Evolutionary conservation across 35 echinoderm and acorn worm species (phyloP).

Genomic region (Ophioderma brevispina): DNA sequence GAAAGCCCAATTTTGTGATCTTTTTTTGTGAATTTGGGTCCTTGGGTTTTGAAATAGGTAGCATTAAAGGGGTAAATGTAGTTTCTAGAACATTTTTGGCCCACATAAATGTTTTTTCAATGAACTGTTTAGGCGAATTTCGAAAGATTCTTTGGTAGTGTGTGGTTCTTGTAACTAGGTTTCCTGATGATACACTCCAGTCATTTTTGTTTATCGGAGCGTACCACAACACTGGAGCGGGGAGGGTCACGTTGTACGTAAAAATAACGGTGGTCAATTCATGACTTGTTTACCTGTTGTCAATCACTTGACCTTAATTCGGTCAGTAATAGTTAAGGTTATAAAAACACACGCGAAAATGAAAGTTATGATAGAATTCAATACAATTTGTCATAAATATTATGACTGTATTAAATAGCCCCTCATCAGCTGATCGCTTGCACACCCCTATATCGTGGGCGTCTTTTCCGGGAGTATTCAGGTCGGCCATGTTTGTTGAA

Average conservation of each 20-base stretch:
- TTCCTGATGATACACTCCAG: not conserved
- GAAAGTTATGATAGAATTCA: too few species aligned
- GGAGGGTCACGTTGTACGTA: not conserved
- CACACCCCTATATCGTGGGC: not conserved
- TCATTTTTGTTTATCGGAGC: not conserved
- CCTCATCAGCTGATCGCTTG: not conserved
- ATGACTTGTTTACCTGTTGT: too few species aligned
- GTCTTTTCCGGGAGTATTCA: slow-evolving; percentile 2
- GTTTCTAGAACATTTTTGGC: not conserved
- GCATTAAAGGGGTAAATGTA: not conserved
- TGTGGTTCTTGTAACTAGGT: not conserved
- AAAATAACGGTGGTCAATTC: too few species aligned
- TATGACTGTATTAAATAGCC: too few species aligned
- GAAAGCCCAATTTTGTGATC: not conserved
- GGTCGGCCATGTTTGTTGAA: not conserved
- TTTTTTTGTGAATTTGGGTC: not conserved
- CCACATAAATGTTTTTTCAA: not conserved
- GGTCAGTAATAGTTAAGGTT: too few species aligned
- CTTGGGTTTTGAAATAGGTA: not conserved
- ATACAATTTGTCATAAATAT: too few species aligned
- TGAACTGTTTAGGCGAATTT: not conserved
- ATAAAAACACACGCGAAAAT: too few species aligned
- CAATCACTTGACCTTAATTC: too few species aligned
- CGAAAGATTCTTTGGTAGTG: not conserved
- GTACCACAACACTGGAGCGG: not conserved